Percentiles rank a stretch among this genome's conserved stretches.
phyloP scores from a whole-genome alignment of 2,888 invertebrate genomes.

The Sceliomorpha sp. region DNA sequence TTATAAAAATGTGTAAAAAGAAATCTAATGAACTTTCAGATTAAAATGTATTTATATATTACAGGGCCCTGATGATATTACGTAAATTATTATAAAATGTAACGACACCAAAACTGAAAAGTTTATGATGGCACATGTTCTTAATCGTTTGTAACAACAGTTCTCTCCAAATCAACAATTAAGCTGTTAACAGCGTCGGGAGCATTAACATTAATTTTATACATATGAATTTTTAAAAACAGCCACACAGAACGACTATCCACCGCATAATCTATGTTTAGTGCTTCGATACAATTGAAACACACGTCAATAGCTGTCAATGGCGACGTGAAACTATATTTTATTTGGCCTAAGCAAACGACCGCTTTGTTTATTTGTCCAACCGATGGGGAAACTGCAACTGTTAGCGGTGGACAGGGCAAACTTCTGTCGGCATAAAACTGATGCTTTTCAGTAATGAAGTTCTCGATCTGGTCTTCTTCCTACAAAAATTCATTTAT shows the following conservation, averaged over 20 bases:
- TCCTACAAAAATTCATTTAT: no score
- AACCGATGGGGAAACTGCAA: not conserved
- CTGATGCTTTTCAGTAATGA: conserved; percentile 8
- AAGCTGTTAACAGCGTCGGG: not conserved
- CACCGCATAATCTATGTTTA: conserved; percentile 6
- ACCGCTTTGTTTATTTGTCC: conserved; percentile 1
- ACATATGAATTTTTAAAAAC: conserved; percentile 19
- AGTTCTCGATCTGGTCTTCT: conserved; percentile 10
- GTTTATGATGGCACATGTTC: no score
- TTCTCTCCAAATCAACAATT: not conserved
- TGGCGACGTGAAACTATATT: conserved; percentile 6
- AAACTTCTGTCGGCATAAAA: conserved; percentile 13
- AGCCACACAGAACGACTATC: conserved; percentile 16
- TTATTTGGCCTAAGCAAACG: not conserved
- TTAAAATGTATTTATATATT: no score
- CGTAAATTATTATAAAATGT: no score
- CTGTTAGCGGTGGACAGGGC: conserved; percentile 3
- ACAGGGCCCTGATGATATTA: no score
- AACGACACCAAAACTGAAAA: no score
- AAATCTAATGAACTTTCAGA: no score
- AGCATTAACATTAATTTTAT: not conserved
- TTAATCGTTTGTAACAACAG: no score
- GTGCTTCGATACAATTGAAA: conserved; percentile 5
- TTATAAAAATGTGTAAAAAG: no score
- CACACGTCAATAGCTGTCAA: conserved; percentile 13